Evolutionary conservation across 2,888 invertebrate genomes (phyloP), one percentile per base, ranked within the genome.

Genomic region (Lasioglossum figueresi): DNA sequence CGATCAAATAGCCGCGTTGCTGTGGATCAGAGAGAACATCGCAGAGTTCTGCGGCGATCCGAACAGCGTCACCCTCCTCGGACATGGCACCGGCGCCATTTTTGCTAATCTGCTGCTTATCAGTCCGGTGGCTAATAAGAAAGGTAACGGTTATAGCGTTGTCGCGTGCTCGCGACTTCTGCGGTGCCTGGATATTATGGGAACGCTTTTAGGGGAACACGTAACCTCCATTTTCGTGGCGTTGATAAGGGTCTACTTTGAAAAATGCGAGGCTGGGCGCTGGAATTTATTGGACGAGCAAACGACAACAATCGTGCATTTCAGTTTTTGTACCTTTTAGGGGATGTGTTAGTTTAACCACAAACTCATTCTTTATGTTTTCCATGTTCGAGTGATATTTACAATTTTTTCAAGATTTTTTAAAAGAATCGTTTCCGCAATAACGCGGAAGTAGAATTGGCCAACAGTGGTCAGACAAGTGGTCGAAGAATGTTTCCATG

Each of bases 21-120:
- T 98, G 89, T 99, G 99, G 99, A 97, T 99, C 84, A 97, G 98
- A 92, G 98, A 98, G 93, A 99, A 99, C 94, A 98, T 99, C 56
- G 98, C 96, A 14, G 97, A 97, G 70, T 98, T 99, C 93, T 98
- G 98, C 45, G 99, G 99, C 0, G 98, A 99, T 95, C 97, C 98
- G 0, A 96, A 96, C 79, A 97, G 97, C 23, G 98, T 99, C 59
- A 99, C 99, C 0, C 95, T 99, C 76, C 97, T 99, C 96, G 99
- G 99, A 0, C 99, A 99, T 93, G 99, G 99, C 14, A 98, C 98
- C 23, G 99, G 99, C 0, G 99, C 99, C 0, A 98, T 99, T 4
- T 98, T 99, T 92, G 98, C 98, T 89, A 99, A 98, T 95, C 97
- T 98, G 88, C 96, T 99, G 72, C 98, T 99, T 97, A 96, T 99